A percentile compares a stretch with the other conserved stretches of the same genome.
phyloP scores from a whole-genome alignment of 2,888 invertebrate species.

The Auanema freiburgensis region DNA sequence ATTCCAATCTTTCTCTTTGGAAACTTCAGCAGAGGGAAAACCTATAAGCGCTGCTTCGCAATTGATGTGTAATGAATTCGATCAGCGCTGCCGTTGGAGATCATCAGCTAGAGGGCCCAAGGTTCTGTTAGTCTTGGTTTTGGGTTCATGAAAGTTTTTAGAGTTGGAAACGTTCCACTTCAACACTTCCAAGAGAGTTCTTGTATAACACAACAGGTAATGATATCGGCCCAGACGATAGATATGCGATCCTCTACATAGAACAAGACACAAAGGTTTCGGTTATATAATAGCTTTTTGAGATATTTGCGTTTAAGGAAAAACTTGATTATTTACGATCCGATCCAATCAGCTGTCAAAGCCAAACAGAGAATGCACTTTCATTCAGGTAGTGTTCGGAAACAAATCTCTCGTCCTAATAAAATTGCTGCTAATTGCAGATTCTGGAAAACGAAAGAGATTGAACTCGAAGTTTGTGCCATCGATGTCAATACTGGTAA shows the following conservation, averaged over 20 bases:
- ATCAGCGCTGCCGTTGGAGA: conserved; percentile 58
- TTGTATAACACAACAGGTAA: conserved; percentile 59
- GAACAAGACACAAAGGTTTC: conserved; percentile 43
- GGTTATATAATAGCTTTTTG: conserved; percentile 1
- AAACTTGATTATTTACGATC: conserved; percentile 52
- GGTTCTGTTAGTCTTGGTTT: conserved; percentile 21
- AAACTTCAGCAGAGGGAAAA: conserved; percentile 54
- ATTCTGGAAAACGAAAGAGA: conserved; percentile 47
- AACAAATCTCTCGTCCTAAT: too few species aligned
- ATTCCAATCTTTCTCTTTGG: conserved; percentile 47
- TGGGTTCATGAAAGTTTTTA: conserved; percentile 12
- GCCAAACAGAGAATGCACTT: conserved; percentile 47
- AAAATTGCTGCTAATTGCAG: conserved; percentile 24
- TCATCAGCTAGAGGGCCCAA: conserved; percentile 48
- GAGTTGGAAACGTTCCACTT: conserved; percentile 52
- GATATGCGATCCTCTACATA: conserved; percentile 58
- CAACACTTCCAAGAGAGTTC: conserved; percentile 40
- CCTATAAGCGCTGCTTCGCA: conserved; percentile 41
- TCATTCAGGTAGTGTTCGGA: conserved; percentile 44
- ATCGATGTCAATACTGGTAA: conserved; percentile 30
- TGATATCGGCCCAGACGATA: conserved; percentile 47
- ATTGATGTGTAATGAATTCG: conserved; percentile 54
- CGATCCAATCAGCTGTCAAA: conserved; percentile 60
- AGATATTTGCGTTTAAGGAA: not conserved
- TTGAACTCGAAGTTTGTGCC: conserved; percentile 46